Evolutionary conservation across 2,888 invertebrate genomes (phyloP), one percentile per base, ranked within the genome.

Genomic region (Caenorhabditis angaria): DNA sequence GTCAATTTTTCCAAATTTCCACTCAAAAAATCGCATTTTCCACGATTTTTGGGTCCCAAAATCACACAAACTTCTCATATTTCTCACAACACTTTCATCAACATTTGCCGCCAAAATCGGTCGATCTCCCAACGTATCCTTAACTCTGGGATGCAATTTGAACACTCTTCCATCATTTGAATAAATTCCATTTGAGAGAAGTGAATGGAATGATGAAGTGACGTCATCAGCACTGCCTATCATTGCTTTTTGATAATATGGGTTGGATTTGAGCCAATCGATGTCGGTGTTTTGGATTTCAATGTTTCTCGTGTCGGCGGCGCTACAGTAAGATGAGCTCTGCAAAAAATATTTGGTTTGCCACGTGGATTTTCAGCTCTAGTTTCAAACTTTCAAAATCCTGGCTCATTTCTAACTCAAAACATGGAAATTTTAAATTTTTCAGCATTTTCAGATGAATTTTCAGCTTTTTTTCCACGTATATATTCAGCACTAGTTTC

Each of bases 161-260:
- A 73, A 58, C 47, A 60, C 25, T n/a, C 69, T 54, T 56, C 69
- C 73, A 24, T 41, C 64, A 1, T 54, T 24, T 8, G 73, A 69
- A 51, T 65, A 63, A 1, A 65, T 8, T 41, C 73, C 73, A 50
- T 59, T 56, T n/a, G 54, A 53, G 10, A 65, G 56, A 18, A 73
- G 56, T 18, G 67, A 65, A n/a, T 65, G 62, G 35, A 73, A 65
- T 12, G 64, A 60, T 28, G 58, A 59, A 0, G 69, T 24, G 0
- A 51, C 48, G 29, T 61, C 63, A 35, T 59, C 55, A 8, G 62
- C 18, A 0, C 54, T 22, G 18, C 73, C 73, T 41, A 53, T 50
- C 5, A 60, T 62, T 6, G 73, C 73, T 29, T 72, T 72, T 55
- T 72, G 72, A 64, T 55, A 72, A 14, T 48, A 60, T n/a, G 67